phyloP scores from a whole-genome alignment of 1,140 invertebrate species.

The Eriosoma lanigerum region DNA sequence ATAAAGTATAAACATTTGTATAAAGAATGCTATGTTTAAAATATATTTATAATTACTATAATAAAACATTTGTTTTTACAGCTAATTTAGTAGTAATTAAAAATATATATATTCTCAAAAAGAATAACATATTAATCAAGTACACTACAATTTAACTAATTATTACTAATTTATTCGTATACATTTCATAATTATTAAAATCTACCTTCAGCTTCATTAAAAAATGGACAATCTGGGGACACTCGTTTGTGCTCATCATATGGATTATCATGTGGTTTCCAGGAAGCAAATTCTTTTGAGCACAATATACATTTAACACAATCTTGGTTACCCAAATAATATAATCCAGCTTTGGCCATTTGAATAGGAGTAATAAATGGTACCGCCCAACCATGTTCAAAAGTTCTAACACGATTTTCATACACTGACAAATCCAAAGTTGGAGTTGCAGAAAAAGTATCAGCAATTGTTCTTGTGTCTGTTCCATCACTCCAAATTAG shows the following conservation, averaged over 20 bases:
- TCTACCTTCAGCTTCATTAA: slow-evolving; percentile 14
- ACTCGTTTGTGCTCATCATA: slow-evolving; percentile 77
- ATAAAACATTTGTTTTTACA: too few relatives aligned
- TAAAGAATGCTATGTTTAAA: background rate
- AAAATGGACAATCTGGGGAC: slow-evolving; percentile 59
- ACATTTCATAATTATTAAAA: background rate
- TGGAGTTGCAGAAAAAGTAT: background rate
- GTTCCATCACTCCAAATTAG: too few relatives aligned
- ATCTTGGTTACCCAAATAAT: slow-evolving; percentile 70
- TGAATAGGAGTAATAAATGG: slow-evolving; percentile 53
- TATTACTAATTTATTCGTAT: too few relatives aligned
- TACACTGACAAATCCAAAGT: background rate
- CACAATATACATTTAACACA: slow-evolving; percentile 86
- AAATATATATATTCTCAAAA: too few relatives aligned
- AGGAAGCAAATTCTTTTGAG: slow-evolving; percentile 75
- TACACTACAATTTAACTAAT: too few relatives aligned
- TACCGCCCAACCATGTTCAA: slow-evolving; percentile 52
- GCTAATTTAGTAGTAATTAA: too few relatives aligned
- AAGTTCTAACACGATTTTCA: slow-evolving; percentile 25
- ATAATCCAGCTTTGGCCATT: slow-evolving; percentile 59
- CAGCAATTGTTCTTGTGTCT: too few relatives aligned
- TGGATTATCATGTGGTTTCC: slow-evolving; percentile 78
- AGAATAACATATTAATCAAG: too few relatives aligned
- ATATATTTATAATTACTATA: background rate
- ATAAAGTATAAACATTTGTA: too few relatives aligned